Evolutionary conservation across 2,888 invertebrate species (phyloP).

Genomic region (Dicyrtoma fusca): DNA sequence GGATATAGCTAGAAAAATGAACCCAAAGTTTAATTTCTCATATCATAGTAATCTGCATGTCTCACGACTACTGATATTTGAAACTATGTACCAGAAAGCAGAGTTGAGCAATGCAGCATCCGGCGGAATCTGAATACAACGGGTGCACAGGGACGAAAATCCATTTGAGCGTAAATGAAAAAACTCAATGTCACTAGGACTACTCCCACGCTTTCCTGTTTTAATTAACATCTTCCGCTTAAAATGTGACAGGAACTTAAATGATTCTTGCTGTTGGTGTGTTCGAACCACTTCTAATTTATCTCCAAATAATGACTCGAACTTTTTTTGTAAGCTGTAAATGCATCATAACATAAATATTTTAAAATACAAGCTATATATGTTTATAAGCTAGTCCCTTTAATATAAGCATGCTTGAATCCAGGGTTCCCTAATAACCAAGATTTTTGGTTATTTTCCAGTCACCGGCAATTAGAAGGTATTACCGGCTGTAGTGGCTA

Average conservation of each 20-base stretch:
- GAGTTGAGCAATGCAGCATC: constrained; percentile 87
- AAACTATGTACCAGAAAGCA: constrained; percentile 80
- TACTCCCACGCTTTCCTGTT: constrained; percentile 73
- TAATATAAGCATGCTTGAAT: background rate
- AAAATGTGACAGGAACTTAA: constrained; percentile 98
- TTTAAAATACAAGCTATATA: background rate
- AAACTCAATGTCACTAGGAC: constrained; percentile 71
- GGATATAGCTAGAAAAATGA: constrained; percentile 71
- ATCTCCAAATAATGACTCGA: constrained; percentile 83
- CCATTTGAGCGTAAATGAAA: constrained; percentile 96
- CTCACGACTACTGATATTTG: background rate
- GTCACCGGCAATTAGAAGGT: too few relatives aligned
- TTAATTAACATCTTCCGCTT: constrained; percentile 91
- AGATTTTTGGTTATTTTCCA: too few relatives aligned
- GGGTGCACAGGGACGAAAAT: constrained; percentile 81
- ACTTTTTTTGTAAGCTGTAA: constrained; percentile 79
- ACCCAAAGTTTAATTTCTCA: constrained; percentile 8
- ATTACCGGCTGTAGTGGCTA: too few relatives aligned
- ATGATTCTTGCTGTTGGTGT: constrained; percentile 97
- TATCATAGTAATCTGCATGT: background rate
- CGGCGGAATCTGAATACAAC: constrained; percentile 86
- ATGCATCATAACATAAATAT: background rate
- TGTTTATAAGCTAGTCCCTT: background rate
- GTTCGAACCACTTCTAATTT: constrained; percentile 93
- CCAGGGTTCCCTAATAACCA: too few relatives aligned